A percentile compares a stretch with the other conserved stretches of the same genome.
These are phyloP conservation scores for Dysmachus trigonus DNA, from an alignment of 2,888 invertebrate genomes.

Conservation along the genomic window DNA sequence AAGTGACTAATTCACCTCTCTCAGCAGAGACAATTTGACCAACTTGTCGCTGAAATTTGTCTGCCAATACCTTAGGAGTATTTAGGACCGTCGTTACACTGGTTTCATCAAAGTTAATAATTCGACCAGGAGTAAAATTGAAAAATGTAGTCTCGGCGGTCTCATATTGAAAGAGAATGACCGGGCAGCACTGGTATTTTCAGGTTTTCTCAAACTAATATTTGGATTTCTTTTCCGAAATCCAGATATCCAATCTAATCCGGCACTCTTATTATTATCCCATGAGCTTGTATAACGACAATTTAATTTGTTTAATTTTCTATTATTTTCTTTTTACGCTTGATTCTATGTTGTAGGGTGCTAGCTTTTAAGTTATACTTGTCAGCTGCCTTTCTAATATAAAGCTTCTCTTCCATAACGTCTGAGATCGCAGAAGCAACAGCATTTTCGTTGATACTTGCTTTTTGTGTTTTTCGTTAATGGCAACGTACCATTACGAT, in stretches of 20 bases:
- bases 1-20: not conserved
- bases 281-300: not conserved
- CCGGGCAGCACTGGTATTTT: conserved; percentile 18
- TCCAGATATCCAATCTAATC: conserved; percentile 18
- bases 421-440: conserved; percentile 18
- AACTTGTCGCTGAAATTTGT: conserved; percentile 3
- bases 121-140: conserved; percentile 32
- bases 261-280: conserved; percentile 20
- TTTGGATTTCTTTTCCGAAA: conserved; percentile 11
- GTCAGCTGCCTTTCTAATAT: conserved; percentile 14
- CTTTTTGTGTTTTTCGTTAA: not conserved
- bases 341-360: conserved; percentile 18
- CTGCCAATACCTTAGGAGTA: conserved; percentile 21
- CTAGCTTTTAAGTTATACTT: conserved; percentile 20
- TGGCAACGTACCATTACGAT: not conserved
- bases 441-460: not conserved
- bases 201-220: not conserved
- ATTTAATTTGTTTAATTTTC: too few species aligned
- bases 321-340: too few species aligned
- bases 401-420: not conserved
- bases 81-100: conserved; percentile 16
- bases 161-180: conserved; percentile 21
- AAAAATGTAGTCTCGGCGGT: conserved; percentile 2
- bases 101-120: conserved; percentile 11
- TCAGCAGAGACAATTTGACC: conserved; percentile 41